Conservation (phyloP, 2,797 vertebrate species). For the Poeciliopsis paucimaculata region DNA sequence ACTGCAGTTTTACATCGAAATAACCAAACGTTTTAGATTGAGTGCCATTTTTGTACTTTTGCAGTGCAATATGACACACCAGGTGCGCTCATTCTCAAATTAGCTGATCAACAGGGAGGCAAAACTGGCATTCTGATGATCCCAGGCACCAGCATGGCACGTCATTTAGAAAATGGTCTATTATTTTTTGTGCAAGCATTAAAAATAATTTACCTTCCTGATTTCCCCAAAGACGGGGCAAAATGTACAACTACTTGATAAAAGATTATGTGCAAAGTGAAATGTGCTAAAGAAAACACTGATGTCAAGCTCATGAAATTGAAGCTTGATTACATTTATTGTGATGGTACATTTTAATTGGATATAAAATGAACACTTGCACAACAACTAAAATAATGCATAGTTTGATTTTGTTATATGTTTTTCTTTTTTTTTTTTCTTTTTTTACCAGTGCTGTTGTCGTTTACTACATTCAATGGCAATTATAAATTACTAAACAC, state of each 20-base stretch:
- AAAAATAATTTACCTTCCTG: conserved; percentile 84
- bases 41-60: conserved; percentile 75
- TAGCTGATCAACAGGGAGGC: conserved; percentile 86
- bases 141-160: conserved; percentile 78
- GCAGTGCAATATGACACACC: conserved; percentile 81
- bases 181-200: conserved; percentile 84
- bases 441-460: not conserved
- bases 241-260: conserved; percentile 60
- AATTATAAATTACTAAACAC: not conserved
- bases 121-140: conserved; percentile 80
- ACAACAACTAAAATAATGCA: not conserved
- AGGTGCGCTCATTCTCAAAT: conserved; percentile 84
- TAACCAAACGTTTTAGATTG: conserved; percentile 69
- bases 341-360: not conserved
- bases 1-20: conserved; percentile 73
- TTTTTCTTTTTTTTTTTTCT: not conserved
- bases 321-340: conserved; percentile 15
- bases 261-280: conserved; percentile 41
- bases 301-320: conserved; percentile 16
- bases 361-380: not conserved
- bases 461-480: not conserved
- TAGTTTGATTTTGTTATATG: not conserved
- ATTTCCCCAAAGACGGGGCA: conserved; percentile 74
- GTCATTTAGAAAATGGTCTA: conserved; percentile 85
- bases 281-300: conserved; percentile 20